Evolutionary conservation across 2,113 vertebrate species (phyloP).

Genomic region (Hirundichthys speculiger): DNA sequence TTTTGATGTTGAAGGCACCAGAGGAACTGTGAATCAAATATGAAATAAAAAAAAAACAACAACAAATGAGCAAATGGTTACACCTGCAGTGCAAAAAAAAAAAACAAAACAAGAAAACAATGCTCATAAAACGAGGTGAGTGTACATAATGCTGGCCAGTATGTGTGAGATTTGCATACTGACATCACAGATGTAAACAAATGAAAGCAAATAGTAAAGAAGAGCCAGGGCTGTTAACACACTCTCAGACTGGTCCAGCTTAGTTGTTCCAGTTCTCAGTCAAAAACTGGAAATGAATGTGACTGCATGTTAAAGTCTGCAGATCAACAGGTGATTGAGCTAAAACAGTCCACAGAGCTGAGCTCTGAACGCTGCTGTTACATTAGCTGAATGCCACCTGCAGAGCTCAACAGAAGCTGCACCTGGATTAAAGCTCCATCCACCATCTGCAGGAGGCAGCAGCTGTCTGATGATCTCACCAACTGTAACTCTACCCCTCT

Average conservation of each 20-base stretch:
- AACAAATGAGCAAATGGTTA: too few relatives aligned
- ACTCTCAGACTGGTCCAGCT: too few relatives aligned
- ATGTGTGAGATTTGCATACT: too few relatives aligned
- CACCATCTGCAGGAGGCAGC: slow-evolving; percentile 59
- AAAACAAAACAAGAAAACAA: too few relatives aligned
- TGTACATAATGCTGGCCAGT: too few relatives aligned
- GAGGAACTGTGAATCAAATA: too few relatives aligned
- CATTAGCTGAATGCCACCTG: slow-evolving; percentile 26
- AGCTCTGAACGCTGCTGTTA: background rate
- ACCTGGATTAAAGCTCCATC: slow-evolving; percentile 39
- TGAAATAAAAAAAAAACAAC: too few relatives aligned
- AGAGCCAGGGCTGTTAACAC: too few relatives aligned
- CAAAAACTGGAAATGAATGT: background rate
- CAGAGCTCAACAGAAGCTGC: slow-evolving; percentile 31
- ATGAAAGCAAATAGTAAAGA: background rate
- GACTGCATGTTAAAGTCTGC: background rate
- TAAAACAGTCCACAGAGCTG: background rate
- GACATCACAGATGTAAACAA: background rate
- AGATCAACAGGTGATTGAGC: slow-evolving; percentile 1
- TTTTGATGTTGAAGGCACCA: too few relatives aligned
- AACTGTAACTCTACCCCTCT: slow-evolving; percentile 38
- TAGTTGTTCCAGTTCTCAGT: too few relatives aligned
- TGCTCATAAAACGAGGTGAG: too few relatives aligned
- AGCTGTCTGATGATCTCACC: slow-evolving; percentile 49
- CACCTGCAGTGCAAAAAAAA: too few relatives aligned